These are phyloP conservation scores for Palloptera scutellata DNA, from an alignment of 2,888 invertebrate genomes.

Conservation along the genomic window DNA sequence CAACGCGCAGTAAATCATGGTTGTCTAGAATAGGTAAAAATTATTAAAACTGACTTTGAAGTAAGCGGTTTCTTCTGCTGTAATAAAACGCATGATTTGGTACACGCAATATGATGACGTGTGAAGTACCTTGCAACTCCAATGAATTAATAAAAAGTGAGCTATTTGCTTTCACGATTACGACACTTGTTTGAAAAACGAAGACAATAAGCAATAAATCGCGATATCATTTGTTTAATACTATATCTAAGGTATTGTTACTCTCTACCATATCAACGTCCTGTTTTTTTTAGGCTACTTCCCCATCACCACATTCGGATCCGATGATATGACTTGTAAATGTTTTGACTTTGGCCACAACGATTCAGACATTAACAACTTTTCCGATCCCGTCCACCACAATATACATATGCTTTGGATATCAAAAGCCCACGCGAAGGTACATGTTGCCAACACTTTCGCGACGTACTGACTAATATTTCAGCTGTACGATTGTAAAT, in stretches of 20 bases:
- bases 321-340: neutral
- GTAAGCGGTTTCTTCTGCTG: no score
- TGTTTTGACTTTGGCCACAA: constrained; percentile 18
- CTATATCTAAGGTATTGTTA: neutral
- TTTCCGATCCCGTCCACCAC: constrained; percentile 37
- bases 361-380: constrained; percentile 17
- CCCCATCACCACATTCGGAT: neutral
- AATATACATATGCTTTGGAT: constrained; percentile 25
- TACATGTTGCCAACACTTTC: constrained; percentile 34
- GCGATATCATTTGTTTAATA: constrained; percentile 19
- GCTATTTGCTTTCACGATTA: no score
- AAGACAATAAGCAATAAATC: no score
- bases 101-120: no score
- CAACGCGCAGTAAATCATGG: no score
- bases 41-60: no score
- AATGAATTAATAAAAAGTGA: no score
- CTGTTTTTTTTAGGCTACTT: neutral
- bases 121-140: no score
- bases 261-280: neutral
- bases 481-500: constrained; percentile 35
- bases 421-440: constrained; percentile 38
- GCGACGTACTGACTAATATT: constrained; percentile 29
- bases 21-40: no score
- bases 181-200: no score
- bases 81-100: no score